Base-by-base conservation (phyloP, 30 jellyfish, hydroid and myxozoan species). In the Morbakka virulenta region DNA sequence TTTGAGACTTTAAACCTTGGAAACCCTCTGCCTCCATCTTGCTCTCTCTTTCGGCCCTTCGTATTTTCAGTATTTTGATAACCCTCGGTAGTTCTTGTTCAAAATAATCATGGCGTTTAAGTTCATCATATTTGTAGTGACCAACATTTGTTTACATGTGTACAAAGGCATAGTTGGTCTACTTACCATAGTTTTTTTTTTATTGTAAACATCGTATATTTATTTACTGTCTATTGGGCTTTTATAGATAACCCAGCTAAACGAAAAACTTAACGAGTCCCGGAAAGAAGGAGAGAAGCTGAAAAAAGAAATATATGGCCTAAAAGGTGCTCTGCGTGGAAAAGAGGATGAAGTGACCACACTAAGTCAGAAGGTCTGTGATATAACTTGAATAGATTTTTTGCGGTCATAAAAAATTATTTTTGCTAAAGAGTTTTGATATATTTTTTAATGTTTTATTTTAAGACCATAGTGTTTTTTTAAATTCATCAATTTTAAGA, bases 341-440 rank as follows among this genome's bases (percentile, higher is more conserved):
- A 83, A 84, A 23, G 98, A 92, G 27, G 76, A 68, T 0, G 78
- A 74, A 21, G 52, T 79, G 3, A 64, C 32, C 20, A 52, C 62
- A 4, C 21, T 92, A 53, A 73, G 62, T 62, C 95, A 79, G 23
- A 73, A 92, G 96, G 97, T 89, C n/a, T n/a, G 72, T 17, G 33
- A n/a, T 61, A 13, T 13, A 13, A 17, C 30, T 12, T 12, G n/a
- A 12, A 47, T 47, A 47, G n/a, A 47, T 47, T 13, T 13, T 61
- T 6, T 61, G 17, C 23, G n/a, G 62, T 47, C n/a, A 47, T 12
- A 47, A 47, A n/a, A 12, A 12, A 47, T 47, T 47, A 47, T 12
- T 12, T 13, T 47, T 47, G 62, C n/a, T 47, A 12, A 12, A 47
- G 31, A 50, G 23, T 9, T 30, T 53, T 30, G n/a, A n/a, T n/a